Evolutionary conservation across 1,140 invertebrate genomes (phyloP).

Genomic region (Caenorhabditis brenneri): DNA sequence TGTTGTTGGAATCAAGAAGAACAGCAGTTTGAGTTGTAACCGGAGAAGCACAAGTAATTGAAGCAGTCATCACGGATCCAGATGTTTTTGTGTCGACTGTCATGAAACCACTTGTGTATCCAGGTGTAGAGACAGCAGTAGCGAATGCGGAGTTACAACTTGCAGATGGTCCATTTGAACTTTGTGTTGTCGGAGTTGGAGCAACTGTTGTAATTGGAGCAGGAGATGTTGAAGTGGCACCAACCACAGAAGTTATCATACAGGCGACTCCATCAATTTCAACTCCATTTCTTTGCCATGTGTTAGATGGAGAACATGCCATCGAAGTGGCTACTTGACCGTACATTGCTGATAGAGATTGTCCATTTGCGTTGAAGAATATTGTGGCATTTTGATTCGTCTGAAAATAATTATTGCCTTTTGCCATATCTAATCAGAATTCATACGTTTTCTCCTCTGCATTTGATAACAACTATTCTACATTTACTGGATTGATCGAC

Average conservation of each 20-base stretch:
- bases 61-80: neutral
- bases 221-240: conserved; percentile 13
- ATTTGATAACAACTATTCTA: conserved; percentile 3
- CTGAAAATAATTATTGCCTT: neutral
- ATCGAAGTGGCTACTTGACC: conserved; percentile 4
- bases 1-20: neutral
- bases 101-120: conserved; percentile 17
- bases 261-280: conserved; percentile 20
- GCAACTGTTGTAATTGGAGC: neutral
- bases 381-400: conserved; percentile 9
- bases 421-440: neutral
- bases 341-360: conserved; percentile 11
- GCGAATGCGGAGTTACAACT: conserved; percentile 5
- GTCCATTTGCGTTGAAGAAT: conserved; percentile 15
- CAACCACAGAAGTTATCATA: conserved; percentile 17
- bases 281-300: conserved; percentile 8
- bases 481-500: conserved; percentile 33
- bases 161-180: conserved; percentile 13
- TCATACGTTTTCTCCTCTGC: conserved; percentile 15
- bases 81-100: conserved; percentile 17
- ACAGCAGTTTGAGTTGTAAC: conserved; percentile 1
- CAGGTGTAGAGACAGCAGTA: neutral
- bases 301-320: neutral
- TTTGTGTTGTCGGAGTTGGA: neutral
- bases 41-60: neutral